Percentiles rank a stretch among this genome's conserved stretches.
These are phyloP conservation scores for Brachionus rotundiformis DNA, from an alignment of 1,140 invertebrate species.

Conservation along the genomic window DNA sequence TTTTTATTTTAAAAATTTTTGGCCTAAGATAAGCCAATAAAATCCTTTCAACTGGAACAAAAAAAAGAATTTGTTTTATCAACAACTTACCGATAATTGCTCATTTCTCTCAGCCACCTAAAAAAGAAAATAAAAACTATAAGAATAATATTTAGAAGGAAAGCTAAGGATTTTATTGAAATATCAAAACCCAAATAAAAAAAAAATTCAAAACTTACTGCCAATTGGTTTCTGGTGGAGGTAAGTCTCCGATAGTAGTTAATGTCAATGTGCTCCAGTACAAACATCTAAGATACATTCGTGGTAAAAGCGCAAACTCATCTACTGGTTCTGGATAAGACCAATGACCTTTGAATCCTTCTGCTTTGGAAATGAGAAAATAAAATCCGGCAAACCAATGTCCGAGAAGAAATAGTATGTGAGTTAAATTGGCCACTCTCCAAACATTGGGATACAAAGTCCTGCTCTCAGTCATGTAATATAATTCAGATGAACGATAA, in stretches of 20 bases:
- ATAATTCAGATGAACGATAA: slow-evolving; percentile 85
- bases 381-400: slow-evolving; percentile 98
- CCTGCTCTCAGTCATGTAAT: slow-evolving; percentile 91
- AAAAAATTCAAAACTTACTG: slow-evolving; percentile 75
- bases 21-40: slow-evolving; percentile 41
- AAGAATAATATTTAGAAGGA: neutral
- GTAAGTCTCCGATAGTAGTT: slow-evolving; percentile 88
- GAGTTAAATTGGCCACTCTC: slow-evolving; percentile 90
- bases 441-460: slow-evolving; percentile 93
- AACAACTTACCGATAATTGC: slow-evolving; percentile 44
- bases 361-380: slow-evolving; percentile 85
- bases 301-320: slow-evolving; percentile 80
- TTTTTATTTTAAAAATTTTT: neutral
- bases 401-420: slow-evolving; percentile 87
- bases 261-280: slow-evolving; percentile 94
- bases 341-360: slow-evolving; percentile 79
- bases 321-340: slow-evolving; percentile 74
- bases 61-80: slow-evolving; percentile 36
- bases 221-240: slow-evolving; percentile 87
- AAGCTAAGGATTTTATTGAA: slow-evolving; percentile 46
- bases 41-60: slow-evolving; percentile 19
- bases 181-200: neutral
- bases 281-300: slow-evolving; percentile 88
- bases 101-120: slow-evolving; percentile 50
- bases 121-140: neutral